Evolutionary conservation across 2,113 vertebrate genomes (phyloP).

Genomic region (Caretta caretta): DNA sequence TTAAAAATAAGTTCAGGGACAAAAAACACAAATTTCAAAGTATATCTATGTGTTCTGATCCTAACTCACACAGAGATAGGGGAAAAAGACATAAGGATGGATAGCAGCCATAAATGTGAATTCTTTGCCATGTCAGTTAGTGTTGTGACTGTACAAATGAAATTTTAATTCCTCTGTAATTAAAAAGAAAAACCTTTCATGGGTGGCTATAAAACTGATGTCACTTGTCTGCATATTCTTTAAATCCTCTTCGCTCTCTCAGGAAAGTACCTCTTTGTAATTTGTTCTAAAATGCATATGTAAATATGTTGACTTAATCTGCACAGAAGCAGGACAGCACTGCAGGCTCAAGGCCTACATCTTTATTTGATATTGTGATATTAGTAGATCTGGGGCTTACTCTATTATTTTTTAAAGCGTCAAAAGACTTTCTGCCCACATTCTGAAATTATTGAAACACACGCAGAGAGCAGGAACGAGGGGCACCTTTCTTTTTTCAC

Average conservation of each 20-base stretch:
- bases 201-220: not conserved
- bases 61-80: not conserved
- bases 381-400: not conserved
- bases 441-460: conserved; percentile 22
- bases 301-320: not conserved
- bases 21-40: not conserved
- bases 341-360: conserved; percentile 34
- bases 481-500: not conserved
- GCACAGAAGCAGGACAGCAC: not conserved
- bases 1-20: not conserved
- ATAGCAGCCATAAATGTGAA: not conserved
- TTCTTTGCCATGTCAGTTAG: not conserved
- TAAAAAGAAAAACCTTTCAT: not conserved
- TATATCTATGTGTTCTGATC: not conserved
- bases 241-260: not conserved
- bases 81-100: not conserved
- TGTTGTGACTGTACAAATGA: not conserved
- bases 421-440: not conserved
- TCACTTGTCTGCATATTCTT: not conserved
- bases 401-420: not conserved
- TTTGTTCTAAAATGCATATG: not conserved
- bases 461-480: not conserved
- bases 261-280: not conserved
- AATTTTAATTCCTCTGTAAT: conserved; percentile 19
- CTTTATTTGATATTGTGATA: conserved; percentile 12